Conservation (phyloP, 2,113 vertebrate genomes). For the Ageneiosus marmoratus region DNA sequence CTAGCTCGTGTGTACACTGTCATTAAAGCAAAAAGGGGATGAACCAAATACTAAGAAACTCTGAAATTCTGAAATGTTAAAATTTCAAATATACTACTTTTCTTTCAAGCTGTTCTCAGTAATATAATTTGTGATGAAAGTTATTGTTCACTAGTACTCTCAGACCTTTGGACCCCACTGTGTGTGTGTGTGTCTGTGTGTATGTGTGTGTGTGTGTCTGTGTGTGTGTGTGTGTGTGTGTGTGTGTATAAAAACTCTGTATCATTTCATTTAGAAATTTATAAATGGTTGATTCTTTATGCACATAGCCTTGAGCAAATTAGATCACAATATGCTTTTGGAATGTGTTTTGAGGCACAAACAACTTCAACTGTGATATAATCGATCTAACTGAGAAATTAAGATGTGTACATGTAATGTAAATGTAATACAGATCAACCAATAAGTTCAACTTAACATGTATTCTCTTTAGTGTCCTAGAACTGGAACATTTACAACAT, state of each 20-base stretch:
- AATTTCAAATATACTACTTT: neutral
- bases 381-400: neutral
- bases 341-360: neutral
- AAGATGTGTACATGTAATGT: neutral
- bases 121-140: neutral
- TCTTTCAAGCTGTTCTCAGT: neutral
- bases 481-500: neutral
- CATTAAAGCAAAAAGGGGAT: neutral
- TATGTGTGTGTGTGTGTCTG: too few relatives aligned
- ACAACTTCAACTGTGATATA: neutral
- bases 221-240: neutral
- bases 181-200: too few relatives aligned
- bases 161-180: neutral
- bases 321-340: neutral
- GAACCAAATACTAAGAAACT: neutral
- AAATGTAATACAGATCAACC: too few relatives aligned
- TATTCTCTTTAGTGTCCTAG: neutral
- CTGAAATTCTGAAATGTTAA: neutral
- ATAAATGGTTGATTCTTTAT: neutral
- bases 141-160: too few relatives aligned
- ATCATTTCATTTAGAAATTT: constrained; percentile 8
- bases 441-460: neutral
- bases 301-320: neutral
- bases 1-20: neutral
- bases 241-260: neutral